Evolutionary conservation across 2,113 vertebrate species (phyloP), one percentile per base, ranked within the genome.

Genomic region (Rhea pennata): DNA sequence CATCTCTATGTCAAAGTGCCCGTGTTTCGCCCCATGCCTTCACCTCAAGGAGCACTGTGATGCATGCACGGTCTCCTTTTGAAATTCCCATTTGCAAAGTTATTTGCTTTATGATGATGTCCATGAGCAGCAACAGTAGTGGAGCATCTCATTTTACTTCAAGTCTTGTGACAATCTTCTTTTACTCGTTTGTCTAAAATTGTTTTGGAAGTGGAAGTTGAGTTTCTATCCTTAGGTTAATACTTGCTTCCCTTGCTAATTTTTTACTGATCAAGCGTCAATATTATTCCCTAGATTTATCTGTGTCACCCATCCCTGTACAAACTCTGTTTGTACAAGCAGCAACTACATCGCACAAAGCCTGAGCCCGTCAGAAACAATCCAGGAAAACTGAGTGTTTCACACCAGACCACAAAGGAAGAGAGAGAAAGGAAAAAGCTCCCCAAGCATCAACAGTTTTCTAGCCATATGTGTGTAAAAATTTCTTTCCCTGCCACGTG

Each of bases 401-500:
- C 54, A 36, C 73, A 42, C 31, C 17, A n/a, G 61, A 2, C 40
- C 66, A 75, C 19, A 56, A 64, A 36, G 51, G 61, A 78, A 59
- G 20, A 40, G 12, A 82, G 26, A 33, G 29, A 67, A 62, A 69
- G 12, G 33, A 64, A 86, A 87, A 71, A 83, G 3, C 59, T 95
- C 50, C 81, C 13, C 59, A 48, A 86, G 73, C 86, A 86, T 42
- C 84, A 77, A 81, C 91, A 90, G 84, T 58, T 96, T 89, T 62
- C 87, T 82, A 92, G 94, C 93, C 97, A 77, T 80, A 93, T 96
- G 97, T 90, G 87, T 2, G 0, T 72, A 79, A 75, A 87, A 73
- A 81, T 69, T 95, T 92, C 88, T 96, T 76, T 84, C 92, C 9
- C 0, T 54, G 90, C 95, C 98, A 98, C 98, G 97, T 98, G 98